A percentile compares a stretch with the other conserved stretches of the same genome.
Conservation (phyloP, 1,140 invertebrate genomes). For the Parasteatoda tepidariorum region DNA sequence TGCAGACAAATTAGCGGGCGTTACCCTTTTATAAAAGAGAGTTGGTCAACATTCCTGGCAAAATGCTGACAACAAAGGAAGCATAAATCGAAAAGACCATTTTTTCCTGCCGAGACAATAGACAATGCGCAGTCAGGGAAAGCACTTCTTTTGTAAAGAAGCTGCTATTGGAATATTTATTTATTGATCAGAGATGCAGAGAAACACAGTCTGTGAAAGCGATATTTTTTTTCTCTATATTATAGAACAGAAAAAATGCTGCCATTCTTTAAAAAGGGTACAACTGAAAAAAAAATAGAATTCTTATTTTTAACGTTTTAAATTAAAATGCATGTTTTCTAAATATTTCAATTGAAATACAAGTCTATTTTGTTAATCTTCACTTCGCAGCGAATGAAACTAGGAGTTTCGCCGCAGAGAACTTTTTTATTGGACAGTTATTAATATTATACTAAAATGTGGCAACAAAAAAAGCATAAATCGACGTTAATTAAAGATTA, state of each 20-base stretch:
- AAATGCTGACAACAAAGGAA: conserved; percentile 18
- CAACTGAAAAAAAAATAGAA: too few species aligned
- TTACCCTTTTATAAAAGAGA: conserved; percentile 18
- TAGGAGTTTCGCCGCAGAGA: too few species aligned
- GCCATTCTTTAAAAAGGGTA: too few species aligned
- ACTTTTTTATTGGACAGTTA: too few species aligned
- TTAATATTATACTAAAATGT: too few species aligned
- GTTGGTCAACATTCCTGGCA: not conserved
- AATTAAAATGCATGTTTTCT: too few species aligned
- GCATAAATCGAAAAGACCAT: conserved; percentile 38
- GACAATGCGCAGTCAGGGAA: conserved; percentile 33
- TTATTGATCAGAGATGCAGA: conserved; percentile 5
- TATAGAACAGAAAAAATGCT: not conserved
- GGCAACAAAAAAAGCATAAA: too few species aligned
- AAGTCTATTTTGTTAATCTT: too few species aligned
- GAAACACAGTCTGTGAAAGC: conserved; percentile 1
- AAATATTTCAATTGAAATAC: too few species aligned
- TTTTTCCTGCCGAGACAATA: conserved; percentile 34
- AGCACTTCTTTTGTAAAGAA: conserved; percentile 7
- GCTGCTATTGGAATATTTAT: conserved; percentile 18
- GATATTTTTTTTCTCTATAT: not conserved
- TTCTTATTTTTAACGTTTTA: too few species aligned
- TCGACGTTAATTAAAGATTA: too few species aligned
- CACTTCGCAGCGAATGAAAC: too few species aligned
- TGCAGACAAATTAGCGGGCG: conserved; percentile 29